Evolutionary conservation across 2,797 vertebrate species (phyloP), one percentile per base, ranked within the genome.

Genomic region (Sebastolobus altivelis): DNA sequence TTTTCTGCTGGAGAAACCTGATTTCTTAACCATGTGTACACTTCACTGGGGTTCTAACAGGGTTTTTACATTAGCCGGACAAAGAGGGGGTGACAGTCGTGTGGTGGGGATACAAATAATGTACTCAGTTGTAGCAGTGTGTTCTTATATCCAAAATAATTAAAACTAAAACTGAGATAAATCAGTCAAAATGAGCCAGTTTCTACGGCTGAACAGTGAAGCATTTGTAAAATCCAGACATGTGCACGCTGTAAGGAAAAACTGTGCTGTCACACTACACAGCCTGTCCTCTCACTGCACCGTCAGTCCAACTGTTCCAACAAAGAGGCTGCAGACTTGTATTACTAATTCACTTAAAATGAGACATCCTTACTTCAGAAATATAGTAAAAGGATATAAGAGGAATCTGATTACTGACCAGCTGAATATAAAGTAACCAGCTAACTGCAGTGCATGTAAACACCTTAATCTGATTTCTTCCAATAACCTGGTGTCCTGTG

Each of bases 261-360:
- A 43, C 54, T 63, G 62, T 71, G 68, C 80, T 52, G 61, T 78
- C 71, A 80, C 75, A 6, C 80, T 8, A 72, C 22, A 75, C 70
- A 81, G 72, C 70, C 70, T 86, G 79, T 84, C 35, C 75, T 81
- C 60, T 77, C 77, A 69, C 70, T 11, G 22, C 49, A 40, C n/a
- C 13, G 16, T 63, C 60, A 38, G 38, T 70, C 85, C 71, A 82
- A 86, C 75, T 82, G 71, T 75, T 83, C 38, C 67, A 59, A 40
- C 58, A 38, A 75, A 79, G 75, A 86, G n/a, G 8, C 71, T 68
- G 29, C 66, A 75, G 46, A 72, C 55, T 61, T 37, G 1, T 55
- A 67, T 58, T 22, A 40, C 29, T 75, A 65, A 80, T 72, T 82
- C 61, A 75, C 38, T 68, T 58, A 35, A 25, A 75, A 80, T 59